Evolutionary conservation across 2,888 invertebrate species (phyloP).

Genomic region (Cheilosia pagana): DNA sequence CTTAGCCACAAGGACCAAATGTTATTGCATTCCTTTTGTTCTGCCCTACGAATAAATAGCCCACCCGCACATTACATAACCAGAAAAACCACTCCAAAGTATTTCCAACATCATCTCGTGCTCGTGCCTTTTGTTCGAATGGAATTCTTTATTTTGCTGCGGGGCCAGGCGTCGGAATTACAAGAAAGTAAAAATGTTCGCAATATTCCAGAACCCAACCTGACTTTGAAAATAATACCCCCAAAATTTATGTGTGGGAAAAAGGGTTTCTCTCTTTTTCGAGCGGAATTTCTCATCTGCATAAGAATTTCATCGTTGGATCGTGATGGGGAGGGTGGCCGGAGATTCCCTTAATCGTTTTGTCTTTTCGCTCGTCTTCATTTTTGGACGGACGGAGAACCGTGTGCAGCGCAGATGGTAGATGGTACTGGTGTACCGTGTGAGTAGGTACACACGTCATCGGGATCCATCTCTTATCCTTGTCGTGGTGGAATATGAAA

Average conservation of each 20-base stretch:
- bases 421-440: slow-evolving; percentile 1
- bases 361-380: slow-evolving; percentile 32
- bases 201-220: slow-evolving; percentile 24
- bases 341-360: slow-evolving; percentile 62
- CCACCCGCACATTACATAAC: slow-evolving; percentile 50
- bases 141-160: slow-evolving; percentile 52
- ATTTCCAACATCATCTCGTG: slow-evolving; percentile 54
- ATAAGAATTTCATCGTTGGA: slow-evolving; percentile 65
- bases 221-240: slow-evolving; percentile 47
- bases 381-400: slow-evolving; percentile 1
- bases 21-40: slow-evolving; percentile 51
- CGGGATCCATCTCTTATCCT: slow-evolving; percentile 13
- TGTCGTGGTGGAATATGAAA: slow-evolving; percentile 23
- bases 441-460: slow-evolving; percentile 22
- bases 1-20: slow-evolving; percentile 38
- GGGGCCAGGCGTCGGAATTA: background rate
- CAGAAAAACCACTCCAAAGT: slow-evolving; percentile 64
- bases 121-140: slow-evolving; percentile 61
- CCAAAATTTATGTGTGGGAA: slow-evolving; percentile 63
- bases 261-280: slow-evolving; percentile 43
- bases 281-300: slow-evolving; percentile 69
- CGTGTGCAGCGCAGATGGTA: slow-evolving; percentile 3
- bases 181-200: slow-evolving; percentile 13
- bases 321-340: background rate
- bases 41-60: background rate